phyloP scores from a whole-genome alignment of 2,888 invertebrate genomes.

The Diachrysia chrysitis region DNA sequence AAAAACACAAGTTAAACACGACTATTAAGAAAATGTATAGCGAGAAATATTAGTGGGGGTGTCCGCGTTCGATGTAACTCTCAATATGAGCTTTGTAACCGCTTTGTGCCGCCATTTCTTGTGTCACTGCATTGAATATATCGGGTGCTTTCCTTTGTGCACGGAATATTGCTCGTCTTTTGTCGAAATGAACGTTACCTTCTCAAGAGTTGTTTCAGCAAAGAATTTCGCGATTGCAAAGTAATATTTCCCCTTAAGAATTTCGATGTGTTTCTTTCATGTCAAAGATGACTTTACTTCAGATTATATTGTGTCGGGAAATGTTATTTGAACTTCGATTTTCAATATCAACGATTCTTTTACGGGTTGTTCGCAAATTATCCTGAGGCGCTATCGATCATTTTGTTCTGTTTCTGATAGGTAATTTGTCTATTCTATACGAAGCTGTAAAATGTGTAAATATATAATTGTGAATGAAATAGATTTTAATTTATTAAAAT shows the following conservation, averaged over 20 bases:
- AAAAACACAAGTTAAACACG: slow-evolving; percentile 28
- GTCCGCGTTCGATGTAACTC: slow-evolving; percentile 74
- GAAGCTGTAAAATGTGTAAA: neutral
- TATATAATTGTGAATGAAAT: slow-evolving; percentile 11
- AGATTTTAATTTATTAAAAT: slow-evolving; percentile 27
- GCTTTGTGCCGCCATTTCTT: slow-evolving; percentile 87
- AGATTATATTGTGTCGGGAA: slow-evolving; percentile 83
- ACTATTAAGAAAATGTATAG: slow-evolving; percentile 48
- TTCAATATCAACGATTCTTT: slow-evolving; percentile 71
- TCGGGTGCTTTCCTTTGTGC: slow-evolving; percentile 88
- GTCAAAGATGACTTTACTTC: slow-evolving; percentile 86
- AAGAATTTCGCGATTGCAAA: slow-evolving; percentile 89
- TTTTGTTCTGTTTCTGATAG: slow-evolving; percentile 45
- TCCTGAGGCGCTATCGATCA: slow-evolving; percentile 60
- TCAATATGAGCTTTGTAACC: slow-evolving; percentile 88
- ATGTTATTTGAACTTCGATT: slow-evolving; percentile 77
- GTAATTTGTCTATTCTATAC: slow-evolving; percentile 5
- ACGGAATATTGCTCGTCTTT: slow-evolving; percentile 88
- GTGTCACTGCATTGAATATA: slow-evolving; percentile 89
- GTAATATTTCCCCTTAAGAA: slow-evolving; percentile 89
- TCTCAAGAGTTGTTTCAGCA: slow-evolving; percentile 87
- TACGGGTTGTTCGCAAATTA: slow-evolving; percentile 60
- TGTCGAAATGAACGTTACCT: slow-evolving; percentile 88
- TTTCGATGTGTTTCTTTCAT: slow-evolving; percentile 88
- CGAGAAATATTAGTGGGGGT: slow-evolving; percentile 47